Conservation (phyloP, 2,113 vertebrate species). For the Tretioscincus oriximinensis region DNA sequence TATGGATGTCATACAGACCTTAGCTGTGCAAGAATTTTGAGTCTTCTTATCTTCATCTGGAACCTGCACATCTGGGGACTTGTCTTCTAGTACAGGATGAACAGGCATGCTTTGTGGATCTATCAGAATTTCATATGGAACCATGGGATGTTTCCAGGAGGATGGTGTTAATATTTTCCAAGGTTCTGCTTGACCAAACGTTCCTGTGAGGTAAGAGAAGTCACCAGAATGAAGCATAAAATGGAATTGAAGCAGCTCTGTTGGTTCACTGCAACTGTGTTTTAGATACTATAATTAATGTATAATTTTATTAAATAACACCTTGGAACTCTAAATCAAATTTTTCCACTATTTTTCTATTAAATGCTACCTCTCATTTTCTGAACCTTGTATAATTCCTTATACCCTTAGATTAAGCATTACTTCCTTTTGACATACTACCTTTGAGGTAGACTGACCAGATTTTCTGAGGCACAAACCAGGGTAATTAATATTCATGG, state of each 20-base stretch:
- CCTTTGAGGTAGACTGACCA: too few species aligned
- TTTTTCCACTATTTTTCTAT: too few species aligned
- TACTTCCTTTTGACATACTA: too few species aligned
- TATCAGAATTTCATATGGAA: constrained; percentile 69
- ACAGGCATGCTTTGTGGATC: constrained; percentile 71
- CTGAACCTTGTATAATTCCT: too few species aligned
- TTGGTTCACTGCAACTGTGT: background rate
- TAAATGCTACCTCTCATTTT: too few species aligned
- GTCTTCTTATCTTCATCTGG: constrained; percentile 14
- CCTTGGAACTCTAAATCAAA: too few species aligned
- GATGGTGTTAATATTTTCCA: constrained; percentile 71
- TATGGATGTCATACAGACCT: constrained; percentile 17
- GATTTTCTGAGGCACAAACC: too few species aligned
- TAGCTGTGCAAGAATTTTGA: constrained; percentile 1
- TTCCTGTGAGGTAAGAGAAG: constrained; percentile 57
- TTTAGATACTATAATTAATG: background rate
- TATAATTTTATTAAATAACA: too few species aligned
- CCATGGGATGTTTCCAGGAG: constrained; percentile 75
- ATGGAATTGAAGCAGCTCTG: background rate
- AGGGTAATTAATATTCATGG: too few species aligned
- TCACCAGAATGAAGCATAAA: background rate
- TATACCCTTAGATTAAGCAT: too few species aligned
- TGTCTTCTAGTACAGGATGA: constrained; percentile 40
- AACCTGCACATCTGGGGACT: constrained; percentile 15
- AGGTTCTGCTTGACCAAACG: constrained; percentile 72